These are phyloP conservation scores for Sipha flava DNA, from an alignment of 1,140 invertebrate species.

Conservation along the genomic window DNA sequence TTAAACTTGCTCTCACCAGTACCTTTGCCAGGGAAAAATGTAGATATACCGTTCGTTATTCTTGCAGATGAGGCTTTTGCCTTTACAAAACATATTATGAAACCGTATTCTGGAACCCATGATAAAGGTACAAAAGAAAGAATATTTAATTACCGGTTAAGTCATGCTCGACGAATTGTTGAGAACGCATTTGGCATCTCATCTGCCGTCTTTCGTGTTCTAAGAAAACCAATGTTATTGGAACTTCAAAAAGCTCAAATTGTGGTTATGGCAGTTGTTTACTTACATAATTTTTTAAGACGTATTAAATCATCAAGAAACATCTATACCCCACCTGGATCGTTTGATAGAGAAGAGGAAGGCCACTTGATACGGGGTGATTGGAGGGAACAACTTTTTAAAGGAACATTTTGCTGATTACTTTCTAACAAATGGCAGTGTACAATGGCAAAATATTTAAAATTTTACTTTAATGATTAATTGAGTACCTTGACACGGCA, in stretches of 20 bases:
- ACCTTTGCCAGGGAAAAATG: not conserved
- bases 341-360: not conserved
- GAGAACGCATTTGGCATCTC: slow-evolving; percentile 52
- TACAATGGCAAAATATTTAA: too few species aligned
- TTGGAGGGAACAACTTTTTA: not conserved
- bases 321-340: not conserved
- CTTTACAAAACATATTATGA: slow-evolving; percentile 44
- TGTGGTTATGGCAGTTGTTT: slow-evolving; percentile 39
- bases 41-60: slow-evolving; percentile 37
- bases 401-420: not conserved
- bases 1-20: not conserved
- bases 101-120: slow-evolving; percentile 46
- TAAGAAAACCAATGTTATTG: slow-evolving; percentile 41
- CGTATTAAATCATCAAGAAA: not conserved
- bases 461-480: too few species aligned
- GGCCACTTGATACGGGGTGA: not conserved
- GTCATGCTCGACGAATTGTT: slow-evolving; percentile 43
- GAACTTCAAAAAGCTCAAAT: slow-evolving; percentile 38
- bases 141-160: slow-evolving; percentile 44
- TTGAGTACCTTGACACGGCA: too few species aligned
- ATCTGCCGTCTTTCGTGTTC: slow-evolving; percentile 44
- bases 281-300: slow-evolving; percentile 40
- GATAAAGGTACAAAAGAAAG: slow-evolving; percentile 42
- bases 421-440: not conserved
- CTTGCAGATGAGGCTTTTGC: slow-evolving; percentile 48